Conservation (phyloP, 2,797 vertebrate genomes). For the Lithobates pipiens region DNA sequence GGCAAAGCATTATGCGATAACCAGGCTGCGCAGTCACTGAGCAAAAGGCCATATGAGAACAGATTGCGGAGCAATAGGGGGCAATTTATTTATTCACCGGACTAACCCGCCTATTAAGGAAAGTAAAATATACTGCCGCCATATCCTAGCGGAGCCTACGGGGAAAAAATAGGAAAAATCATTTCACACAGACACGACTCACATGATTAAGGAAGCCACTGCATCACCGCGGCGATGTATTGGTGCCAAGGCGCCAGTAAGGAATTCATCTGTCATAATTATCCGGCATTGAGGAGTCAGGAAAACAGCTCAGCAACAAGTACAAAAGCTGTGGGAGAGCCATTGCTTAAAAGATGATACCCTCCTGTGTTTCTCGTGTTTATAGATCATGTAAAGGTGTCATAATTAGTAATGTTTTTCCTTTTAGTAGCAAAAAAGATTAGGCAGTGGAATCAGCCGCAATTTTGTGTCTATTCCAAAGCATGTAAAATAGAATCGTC, state of each 20-base stretch:
- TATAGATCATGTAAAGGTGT: no score
- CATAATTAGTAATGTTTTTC: no score
- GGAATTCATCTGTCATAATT: conserved; percentile 15
- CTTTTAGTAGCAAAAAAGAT: no score
- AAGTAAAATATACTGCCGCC: conserved; percentile 3
- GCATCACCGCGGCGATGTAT: conserved; percentile 7
- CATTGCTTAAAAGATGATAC: not conserved
- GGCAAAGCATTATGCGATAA: not conserved
- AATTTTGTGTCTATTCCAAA: no score
- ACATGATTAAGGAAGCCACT: conserved; percentile 11
- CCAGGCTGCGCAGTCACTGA: not conserved
- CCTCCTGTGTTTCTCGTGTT: no score
- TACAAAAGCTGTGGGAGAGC: not conserved
- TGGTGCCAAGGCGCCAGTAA: not conserved
- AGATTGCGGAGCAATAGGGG: conserved; percentile 28
- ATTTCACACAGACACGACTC: not conserved
- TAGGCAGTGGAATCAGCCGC: no score
- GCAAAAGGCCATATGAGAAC: not conserved
- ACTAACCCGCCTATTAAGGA: not conserved
- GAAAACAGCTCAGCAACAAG: conserved; percentile 13
- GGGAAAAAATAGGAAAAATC: conserved; percentile 4
- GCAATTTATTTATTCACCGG: conserved; percentile 22
- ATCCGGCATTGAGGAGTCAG: conserved; percentile 11
- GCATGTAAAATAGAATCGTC: no score
- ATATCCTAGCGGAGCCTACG: not conserved